Evolutionary conservation across 2,113 vertebrate genomes (phyloP).

Genomic region (Python bivittatus): DNA sequence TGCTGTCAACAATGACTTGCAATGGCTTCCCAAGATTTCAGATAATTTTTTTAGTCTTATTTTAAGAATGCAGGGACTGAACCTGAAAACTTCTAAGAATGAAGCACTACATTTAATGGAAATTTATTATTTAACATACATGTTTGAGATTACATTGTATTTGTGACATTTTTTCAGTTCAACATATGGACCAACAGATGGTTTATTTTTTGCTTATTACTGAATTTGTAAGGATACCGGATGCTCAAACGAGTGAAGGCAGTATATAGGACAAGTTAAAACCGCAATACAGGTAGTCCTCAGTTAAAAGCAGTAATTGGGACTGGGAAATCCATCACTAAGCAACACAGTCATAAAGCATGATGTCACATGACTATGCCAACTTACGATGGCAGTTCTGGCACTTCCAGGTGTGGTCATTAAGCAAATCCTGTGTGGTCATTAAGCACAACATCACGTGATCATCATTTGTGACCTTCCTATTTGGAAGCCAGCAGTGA

Average conservation of each 20-base stretch:
- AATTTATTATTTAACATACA: not conserved
- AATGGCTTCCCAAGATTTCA: not conserved
- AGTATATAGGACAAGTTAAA: not conserved
- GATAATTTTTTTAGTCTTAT: not conserved
- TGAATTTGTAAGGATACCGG: not conserved
- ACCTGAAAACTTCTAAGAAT: not conserved
- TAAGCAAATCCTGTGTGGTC: not conserved
- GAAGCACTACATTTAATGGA: not conserved
- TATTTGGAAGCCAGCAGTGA: not conserved
- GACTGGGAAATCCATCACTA: not conserved
- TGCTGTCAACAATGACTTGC: not conserved
- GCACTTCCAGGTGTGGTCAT: not conserved
- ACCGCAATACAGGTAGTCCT: not conserved
- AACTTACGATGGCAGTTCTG: not conserved
- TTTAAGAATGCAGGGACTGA: not conserved
- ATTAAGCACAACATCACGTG: not conserved
- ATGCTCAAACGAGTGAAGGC: not conserved
- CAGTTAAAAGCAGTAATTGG: not conserved
- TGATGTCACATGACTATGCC: not conserved
- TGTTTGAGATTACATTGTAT: not conserved
- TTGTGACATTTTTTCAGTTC: conserved; percentile 4
- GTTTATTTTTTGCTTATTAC: not conserved
- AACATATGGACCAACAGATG: conserved; percentile 23
- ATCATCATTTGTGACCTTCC: not conserved
- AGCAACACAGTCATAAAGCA: not conserved